Percentiles rank a stretch among this genome's conserved stretches.
These are phyloP conservation scores for Ectropis grisescens DNA, from an alignment of 1,140 invertebrate genomes.

Conservation along the genomic window DNA sequence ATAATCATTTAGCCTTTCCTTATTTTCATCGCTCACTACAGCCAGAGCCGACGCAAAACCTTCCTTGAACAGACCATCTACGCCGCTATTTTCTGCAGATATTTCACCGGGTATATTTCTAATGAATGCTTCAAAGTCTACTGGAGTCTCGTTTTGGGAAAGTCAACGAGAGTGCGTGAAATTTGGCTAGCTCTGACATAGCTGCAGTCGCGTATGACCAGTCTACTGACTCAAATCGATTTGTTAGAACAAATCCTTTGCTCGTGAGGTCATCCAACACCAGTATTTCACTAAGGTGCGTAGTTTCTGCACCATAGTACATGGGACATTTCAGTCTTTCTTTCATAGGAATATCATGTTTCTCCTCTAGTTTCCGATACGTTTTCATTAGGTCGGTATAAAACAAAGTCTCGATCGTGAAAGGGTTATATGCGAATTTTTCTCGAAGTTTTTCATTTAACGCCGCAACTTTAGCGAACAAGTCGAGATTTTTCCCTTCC, in stretches of 20 bases:
- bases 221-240: constrained; percentile 15
- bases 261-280: constrained; percentile 18
- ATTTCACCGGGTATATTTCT: too few relatives aligned
- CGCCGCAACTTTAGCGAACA: constrained; percentile 22
- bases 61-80: too few relatives aligned
- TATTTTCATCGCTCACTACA: too few relatives aligned
- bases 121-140: too few relatives aligned
- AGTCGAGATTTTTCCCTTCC: constrained; percentile 3
- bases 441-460: constrained; percentile 11
- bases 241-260: constrained; percentile 12
- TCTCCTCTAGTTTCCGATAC: constrained; percentile 13
- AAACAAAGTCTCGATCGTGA: constrained; percentile 12
- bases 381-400: constrained; percentile 11
- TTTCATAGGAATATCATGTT: constrained; percentile 10
- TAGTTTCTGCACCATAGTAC: constrained; percentile 12
- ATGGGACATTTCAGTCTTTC: constrained; percentile 12
- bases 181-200: constrained; percentile 16
- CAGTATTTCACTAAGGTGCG: constrained; percentile 15
- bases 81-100: too few relatives aligned
- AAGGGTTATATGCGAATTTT: constrained; percentile 2
- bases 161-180: constrained; percentile 22
- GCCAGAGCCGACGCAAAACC: too few relatives aligned
- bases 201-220: constrained; percentile 16
- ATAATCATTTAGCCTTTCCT: too few relatives aligned
- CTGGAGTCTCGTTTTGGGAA: too few relatives aligned